phyloP scores from a whole-genome alignment of 2,113 vertebrate species.

The Phylloscopus trochiloides region DNA sequence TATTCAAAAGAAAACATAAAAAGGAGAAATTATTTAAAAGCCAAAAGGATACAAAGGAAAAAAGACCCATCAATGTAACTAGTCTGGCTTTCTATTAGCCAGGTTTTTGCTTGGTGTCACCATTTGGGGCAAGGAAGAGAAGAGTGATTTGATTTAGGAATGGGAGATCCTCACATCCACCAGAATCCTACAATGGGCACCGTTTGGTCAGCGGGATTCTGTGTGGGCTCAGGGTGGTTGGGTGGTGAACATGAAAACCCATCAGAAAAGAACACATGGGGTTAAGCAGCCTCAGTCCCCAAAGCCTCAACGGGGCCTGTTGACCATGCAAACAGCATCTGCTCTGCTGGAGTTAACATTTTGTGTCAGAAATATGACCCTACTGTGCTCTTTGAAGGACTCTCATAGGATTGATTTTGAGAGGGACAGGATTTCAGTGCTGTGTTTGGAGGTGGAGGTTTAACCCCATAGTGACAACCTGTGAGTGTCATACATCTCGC shows the following conservation, averaged over 20 bases:
- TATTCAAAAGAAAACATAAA: background rate
- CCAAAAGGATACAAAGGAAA: background rate
- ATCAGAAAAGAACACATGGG: fast-evolving
- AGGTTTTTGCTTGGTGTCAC: background rate
- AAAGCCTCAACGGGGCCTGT: background rate
- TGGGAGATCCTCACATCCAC: fast-evolving
- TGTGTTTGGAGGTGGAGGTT: background rate
- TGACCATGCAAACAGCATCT: background rate
- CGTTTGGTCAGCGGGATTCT: background rate
- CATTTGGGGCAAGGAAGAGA: background rate
- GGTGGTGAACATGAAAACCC: no score
- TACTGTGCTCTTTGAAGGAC: background rate
- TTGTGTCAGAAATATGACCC: background rate
- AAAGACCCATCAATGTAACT: background rate
- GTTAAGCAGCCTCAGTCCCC: background rate
- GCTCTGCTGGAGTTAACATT: background rate
- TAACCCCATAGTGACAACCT: background rate
- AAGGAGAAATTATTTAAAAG: background rate
- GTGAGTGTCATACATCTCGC: background rate
- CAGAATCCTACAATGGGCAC: background rate
- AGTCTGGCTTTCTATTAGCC: background rate
- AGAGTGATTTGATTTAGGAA: background rate
- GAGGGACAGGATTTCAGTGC: background rate
- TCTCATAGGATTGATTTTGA: background rate
- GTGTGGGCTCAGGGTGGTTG: background rate